Evolutionary conservation across 2,888 invertebrate genomes (phyloP).

Genomic region (Anoncus sp.): DNA sequence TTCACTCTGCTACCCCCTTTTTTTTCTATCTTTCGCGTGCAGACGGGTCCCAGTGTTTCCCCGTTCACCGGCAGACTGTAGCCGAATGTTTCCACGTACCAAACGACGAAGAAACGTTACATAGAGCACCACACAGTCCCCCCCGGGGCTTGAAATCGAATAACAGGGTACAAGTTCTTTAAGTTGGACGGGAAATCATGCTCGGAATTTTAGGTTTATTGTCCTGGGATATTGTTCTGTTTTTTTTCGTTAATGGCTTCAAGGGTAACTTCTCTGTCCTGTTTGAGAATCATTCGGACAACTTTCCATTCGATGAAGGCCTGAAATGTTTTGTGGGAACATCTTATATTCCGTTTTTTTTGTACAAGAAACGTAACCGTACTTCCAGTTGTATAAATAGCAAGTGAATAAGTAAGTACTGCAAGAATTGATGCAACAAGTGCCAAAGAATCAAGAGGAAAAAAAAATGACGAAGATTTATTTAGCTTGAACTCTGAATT

Average conservation of each 20-base stretch:
- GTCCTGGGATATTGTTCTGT: not conserved
- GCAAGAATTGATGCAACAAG: too few species aligned
- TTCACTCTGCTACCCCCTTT: not conserved
- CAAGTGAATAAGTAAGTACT: too few species aligned
- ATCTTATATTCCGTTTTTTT: too few species aligned
- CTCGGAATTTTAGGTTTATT: not conserved
- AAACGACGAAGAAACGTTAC: not conserved
- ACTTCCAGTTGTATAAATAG: too few species aligned
- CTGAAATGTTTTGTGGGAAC: too few species aligned
- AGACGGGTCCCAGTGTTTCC: not conserved
- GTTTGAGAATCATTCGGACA: too few species aligned
- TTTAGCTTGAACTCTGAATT: not conserved
- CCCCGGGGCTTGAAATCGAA: not conserved
- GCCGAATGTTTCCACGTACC: not conserved
- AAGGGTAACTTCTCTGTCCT: too few species aligned
- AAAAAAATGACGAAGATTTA: too few species aligned
- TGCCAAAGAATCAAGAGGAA: too few species aligned
- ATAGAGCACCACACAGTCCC: not conserved
- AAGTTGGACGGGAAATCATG: not conserved
- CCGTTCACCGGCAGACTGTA: not conserved
- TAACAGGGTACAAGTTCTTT: slow-evolving; percentile 8
- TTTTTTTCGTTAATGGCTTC: too few species aligned
- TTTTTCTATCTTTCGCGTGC: not conserved
- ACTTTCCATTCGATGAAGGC: too few species aligned
- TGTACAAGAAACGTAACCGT: too few species aligned